Conservation (phyloP, 1,140 invertebrate species). For the Drosophila lacteicornis region DNA sequence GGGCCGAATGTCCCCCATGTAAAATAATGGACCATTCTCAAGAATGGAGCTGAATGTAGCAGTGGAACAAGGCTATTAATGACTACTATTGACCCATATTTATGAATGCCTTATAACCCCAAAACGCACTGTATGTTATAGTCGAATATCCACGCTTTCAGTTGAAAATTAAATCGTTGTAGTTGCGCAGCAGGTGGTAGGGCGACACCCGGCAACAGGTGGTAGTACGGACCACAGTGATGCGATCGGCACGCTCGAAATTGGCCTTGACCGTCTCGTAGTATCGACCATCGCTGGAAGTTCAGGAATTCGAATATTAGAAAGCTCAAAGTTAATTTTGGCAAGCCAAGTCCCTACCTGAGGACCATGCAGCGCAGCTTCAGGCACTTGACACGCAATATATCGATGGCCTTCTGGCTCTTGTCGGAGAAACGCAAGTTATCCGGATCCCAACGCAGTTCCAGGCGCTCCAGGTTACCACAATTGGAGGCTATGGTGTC, state of each 20-base stretch:
- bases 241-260: slow-evolving; percentile 98
- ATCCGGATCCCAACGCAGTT: slow-evolving; percentile 98
- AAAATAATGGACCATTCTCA: no score
- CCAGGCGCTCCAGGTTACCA: slow-evolving; percentile 94
- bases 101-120: neutral
- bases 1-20: no score
- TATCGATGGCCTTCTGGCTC: slow-evolving; percentile 98
- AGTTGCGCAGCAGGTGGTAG: slow-evolving; percentile 95
- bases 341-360: slow-evolving; percentile 87
- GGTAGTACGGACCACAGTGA: slow-evolving; percentile 97
- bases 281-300: slow-evolving; percentile 97
- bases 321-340: neutral
- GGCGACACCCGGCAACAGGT: slow-evolving; percentile 96
- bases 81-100: no score
- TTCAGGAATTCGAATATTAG: no score
- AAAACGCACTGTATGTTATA: neutral
- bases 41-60: no score
- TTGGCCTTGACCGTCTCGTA: slow-evolving; percentile 99
- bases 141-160: slow-evolving; percentile 84
- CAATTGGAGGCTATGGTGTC: slow-evolving; percentile 98
- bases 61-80: no score
- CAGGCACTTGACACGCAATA: slow-evolving; percentile 94
- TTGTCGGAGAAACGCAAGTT: slow-evolving; percentile 99
- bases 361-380: slow-evolving; percentile 93
- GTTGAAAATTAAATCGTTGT: slow-evolving; percentile 97